phyloP scores from a whole-genome alignment of 2,797 vertebrate genomes.

The Brachyrhaphis roseni region DNA sequence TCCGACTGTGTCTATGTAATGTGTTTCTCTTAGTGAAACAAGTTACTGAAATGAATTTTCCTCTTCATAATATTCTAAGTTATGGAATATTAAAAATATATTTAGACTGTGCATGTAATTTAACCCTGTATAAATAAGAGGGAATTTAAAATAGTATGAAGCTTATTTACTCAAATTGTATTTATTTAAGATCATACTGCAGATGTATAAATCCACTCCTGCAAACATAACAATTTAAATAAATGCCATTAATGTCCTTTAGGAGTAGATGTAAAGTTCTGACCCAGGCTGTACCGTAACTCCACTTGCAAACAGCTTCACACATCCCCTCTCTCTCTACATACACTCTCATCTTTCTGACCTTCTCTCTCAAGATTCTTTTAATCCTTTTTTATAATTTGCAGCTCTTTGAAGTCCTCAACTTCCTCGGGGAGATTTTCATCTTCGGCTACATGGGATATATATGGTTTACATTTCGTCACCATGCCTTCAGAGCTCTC shows the following conservation, averaged over 20 bases:
- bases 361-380: slow-evolving; percentile 58
- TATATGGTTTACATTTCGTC: slow-evolving; percentile 85
- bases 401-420: slow-evolving; percentile 91
- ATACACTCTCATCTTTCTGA: slow-evolving; percentile 39
- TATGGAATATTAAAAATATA: not conserved
- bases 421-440: slow-evolving; percentile 90
- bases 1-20: too few relatives aligned
- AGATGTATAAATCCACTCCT: not conserved
- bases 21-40: not conserved
- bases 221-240: not conserved
- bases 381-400: slow-evolving; percentile 70
- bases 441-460: slow-evolving; percentile 91
- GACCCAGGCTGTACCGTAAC: not conserved
- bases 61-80: not conserved
- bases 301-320: not conserved
- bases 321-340: not conserved
- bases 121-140: not conserved
- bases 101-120: not conserved
- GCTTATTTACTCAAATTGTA: not conserved
- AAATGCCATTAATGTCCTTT: not conserved
- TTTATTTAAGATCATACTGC: not conserved
- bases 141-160: not conserved
- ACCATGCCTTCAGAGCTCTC: slow-evolving; percentile 84
- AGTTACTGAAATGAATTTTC: not conserved
- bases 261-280: not conserved